phyloP scores from a whole-genome alignment of 2,888 invertebrate genomes.

The Parnassius orleans region DNA sequence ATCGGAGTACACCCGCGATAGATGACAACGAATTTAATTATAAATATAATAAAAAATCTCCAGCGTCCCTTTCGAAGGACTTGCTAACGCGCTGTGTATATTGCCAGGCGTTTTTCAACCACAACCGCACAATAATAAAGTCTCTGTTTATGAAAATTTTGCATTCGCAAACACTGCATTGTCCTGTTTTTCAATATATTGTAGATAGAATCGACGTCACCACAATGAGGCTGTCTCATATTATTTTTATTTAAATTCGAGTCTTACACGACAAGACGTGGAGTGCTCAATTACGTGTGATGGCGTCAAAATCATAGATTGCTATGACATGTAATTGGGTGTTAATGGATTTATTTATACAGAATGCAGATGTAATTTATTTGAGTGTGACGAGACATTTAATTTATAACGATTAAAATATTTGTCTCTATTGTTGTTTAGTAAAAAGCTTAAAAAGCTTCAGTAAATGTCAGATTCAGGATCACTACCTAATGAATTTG shows the following conservation, averaged over 20 bases:
- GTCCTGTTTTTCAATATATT: conserved; percentile 64
- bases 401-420: neutral
- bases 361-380: neutral
- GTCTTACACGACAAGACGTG: conserved; percentile 60
- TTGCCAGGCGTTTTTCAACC: conserved; percentile 53
- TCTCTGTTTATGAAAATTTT: conserved; percentile 30
- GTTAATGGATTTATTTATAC: conserved; percentile 38
- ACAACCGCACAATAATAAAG: conserved; percentile 44
- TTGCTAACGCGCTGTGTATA: conserved; percentile 42
- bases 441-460: too few relatives aligned
- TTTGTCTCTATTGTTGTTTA: too few relatives aligned
- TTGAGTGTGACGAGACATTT: neutral
- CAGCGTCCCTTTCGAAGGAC: conserved; percentile 68
- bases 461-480: too few relatives aligned
- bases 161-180: conserved; percentile 40
- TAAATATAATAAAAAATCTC: conserved; percentile 76
- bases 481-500: too few relatives aligned
- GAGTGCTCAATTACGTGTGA: conserved; percentile 50
- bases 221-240: conserved; percentile 70
- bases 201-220: conserved; percentile 71
- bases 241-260: conserved; percentile 66
- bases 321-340: conserved; percentile 40
- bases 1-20: conserved; percentile 61
- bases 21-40: conserved; percentile 80
- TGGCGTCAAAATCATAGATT: conserved; percentile 9